Conservation (phyloP, 2,113 vertebrate genomes). For the Nanorana parkeri region DNA sequence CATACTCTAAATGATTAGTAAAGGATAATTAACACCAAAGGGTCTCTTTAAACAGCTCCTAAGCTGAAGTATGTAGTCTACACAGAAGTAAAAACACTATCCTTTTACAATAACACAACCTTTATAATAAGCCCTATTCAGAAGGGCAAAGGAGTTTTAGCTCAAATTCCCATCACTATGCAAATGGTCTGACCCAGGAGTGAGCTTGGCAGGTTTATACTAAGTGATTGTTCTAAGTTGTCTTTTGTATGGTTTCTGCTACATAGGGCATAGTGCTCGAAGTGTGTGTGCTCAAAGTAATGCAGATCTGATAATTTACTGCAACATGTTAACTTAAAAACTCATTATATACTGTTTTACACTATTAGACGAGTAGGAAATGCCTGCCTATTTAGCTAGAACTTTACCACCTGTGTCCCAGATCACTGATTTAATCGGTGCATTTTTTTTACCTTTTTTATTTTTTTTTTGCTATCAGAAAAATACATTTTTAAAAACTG, state of each 20-base stretch:
- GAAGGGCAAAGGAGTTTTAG: slow-evolving; percentile 16
- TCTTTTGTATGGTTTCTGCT: neutral
- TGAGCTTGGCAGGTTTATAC: neutral
- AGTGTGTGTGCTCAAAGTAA: too few relatives aligned
- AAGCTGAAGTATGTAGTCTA: slow-evolving; percentile 7
- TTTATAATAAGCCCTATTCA: slow-evolving; percentile 32
- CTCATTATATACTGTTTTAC: too few relatives aligned
- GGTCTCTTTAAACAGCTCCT: neutral
- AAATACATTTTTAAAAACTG: too few relatives aligned
- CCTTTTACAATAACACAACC: slow-evolving; percentile 46
- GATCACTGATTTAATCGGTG: too few relatives aligned
- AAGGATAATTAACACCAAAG: slow-evolving; percentile 1
- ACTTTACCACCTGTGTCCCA: too few relatives aligned
- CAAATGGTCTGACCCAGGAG: slow-evolving; percentile 30
- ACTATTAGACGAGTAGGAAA: too few relatives aligned
- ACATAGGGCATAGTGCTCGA: too few relatives aligned
- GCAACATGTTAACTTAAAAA: too few relatives aligned
- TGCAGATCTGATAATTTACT: too few relatives aligned
- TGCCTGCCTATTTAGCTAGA: too few relatives aligned
- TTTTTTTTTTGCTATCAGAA: too few relatives aligned
- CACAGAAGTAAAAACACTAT: slow-evolving; percentile 43
- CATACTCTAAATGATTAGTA: neutral
- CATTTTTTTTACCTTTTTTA: too few relatives aligned
- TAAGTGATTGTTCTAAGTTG: neutral
- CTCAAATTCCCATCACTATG: slow-evolving; percentile 48